Conservation (phyloP, 2,113 vertebrate genomes). For the Ailurus styani region DNA sequence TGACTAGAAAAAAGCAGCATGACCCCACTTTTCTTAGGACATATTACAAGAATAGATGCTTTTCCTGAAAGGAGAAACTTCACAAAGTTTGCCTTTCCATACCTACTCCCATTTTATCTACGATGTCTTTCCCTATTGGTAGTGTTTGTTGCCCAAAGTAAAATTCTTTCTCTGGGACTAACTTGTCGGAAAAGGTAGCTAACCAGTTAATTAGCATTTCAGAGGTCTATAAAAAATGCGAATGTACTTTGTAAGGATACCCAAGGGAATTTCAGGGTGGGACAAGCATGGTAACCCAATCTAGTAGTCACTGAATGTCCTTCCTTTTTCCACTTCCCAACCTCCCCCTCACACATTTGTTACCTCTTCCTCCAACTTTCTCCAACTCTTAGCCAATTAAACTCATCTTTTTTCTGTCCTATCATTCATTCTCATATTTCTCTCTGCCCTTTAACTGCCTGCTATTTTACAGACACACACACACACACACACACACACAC, state of each 20-base stretch:
- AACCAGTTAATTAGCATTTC: background rate
- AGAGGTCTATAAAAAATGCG: background rate
- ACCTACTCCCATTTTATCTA: background rate
- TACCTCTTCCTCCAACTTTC: background rate
- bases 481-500: background rate
- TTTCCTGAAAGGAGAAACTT: background rate
- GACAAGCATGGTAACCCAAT: background rate
- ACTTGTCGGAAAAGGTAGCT: background rate
- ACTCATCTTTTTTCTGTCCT: background rate
- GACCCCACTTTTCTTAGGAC: background rate
- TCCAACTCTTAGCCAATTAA: background rate
- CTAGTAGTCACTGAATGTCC: background rate
- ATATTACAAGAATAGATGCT: too few relatives aligned
- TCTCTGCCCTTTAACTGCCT: background rate
- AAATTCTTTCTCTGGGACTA: background rate
- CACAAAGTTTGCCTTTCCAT: background rate
- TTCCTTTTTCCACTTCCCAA: background rate
- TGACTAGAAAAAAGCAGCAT: background rate
- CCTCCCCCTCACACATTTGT: background rate
- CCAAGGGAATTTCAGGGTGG: background rate
- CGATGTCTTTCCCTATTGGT: background rate
- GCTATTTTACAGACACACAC: background rate
- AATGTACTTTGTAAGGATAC: background rate
- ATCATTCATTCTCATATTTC: background rate
- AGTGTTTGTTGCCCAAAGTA: background rate